Base-by-base conservation (phyloP, 2,113 vertebrate genomes). In the Neomonachus schauinslandi region DNA sequence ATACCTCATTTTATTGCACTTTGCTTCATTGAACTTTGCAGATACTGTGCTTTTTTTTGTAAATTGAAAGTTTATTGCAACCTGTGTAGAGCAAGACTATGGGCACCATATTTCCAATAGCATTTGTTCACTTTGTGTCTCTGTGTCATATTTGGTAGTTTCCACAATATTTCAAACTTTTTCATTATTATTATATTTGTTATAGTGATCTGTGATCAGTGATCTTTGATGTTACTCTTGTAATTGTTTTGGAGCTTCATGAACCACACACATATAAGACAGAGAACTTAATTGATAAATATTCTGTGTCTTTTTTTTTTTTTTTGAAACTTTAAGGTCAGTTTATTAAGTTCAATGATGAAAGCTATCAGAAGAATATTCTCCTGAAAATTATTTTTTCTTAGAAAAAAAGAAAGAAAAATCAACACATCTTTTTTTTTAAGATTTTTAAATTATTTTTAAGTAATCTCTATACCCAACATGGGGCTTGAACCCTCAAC, bases 311-410 rank as follows among this genome's bases (percentile, higher is more conserved):
- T 53, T 53, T 53, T 53, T 53, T 14, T 51, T 51, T 96, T 14
- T 53, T 53, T 96, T 36, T 98, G 92, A 98, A 98, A 97, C 98
- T 97, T 93, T 98, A 89, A 96, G 97, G 97, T 98, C 97, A 97
- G 97, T 99, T 99, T 99, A 99, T 98, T 99, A 94, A 96, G 96
- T 94, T 97, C 97, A 97, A 93, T 36, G 95, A 98, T 97, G 98
- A 98, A 98, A 98, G 94, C 92, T 79, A 98, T 98, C 99, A 99
- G 99, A 99, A 99, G 98, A 98, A 86, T 94, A 97, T 96, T 98
- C 98, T 99, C 98, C 98, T 98, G 98, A 91, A 98, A 98, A 98
- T 92, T 98, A 98, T 71, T 93, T 96, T 97, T 98, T 98, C 92
- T 90, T 93, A 98, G 97, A 94, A 95, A 96, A 97, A 98, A 98